Evolutionary conservation across 2,113 vertebrate species (phyloP).

Genomic region (Carassius auratus): DNA sequence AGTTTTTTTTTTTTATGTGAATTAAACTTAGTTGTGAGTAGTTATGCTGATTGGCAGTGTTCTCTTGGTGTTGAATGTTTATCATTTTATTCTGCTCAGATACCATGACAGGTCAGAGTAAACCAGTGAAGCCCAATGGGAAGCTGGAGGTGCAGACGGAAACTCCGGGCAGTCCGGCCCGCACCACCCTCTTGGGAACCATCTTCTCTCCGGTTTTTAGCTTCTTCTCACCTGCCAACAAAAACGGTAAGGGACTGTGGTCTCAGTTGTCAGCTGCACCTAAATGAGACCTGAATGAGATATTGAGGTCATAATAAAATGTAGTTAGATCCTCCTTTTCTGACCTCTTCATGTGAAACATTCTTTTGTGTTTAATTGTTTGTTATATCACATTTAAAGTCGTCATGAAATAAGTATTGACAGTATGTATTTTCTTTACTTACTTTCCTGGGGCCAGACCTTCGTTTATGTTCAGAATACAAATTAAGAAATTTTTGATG

Average conservation of each 20-base stretch:
- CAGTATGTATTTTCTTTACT: background rate
- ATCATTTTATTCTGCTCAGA: conserved; percentile 70
- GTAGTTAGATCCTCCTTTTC: background rate
- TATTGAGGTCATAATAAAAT: too few species aligned
- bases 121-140: conserved; percentile 91
- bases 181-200: conserved; percentile 93
- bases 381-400: too few species aligned
- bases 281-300: background rate
- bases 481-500: too few species aligned
- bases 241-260: conserved; percentile 83
- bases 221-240: conserved; percentile 99
- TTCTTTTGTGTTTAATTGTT: too few species aligned
- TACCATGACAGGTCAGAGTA: conserved; percentile 87
- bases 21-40: background rate
- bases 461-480: too few species aligned
- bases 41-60: background rate
- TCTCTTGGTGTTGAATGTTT: background rate
- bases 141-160: conserved; percentile 86
- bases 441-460: background rate
- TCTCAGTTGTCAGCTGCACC: background rate
- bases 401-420: background rate
- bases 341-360: background rate
- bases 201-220: conserved; percentile 99
- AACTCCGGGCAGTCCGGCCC: conserved; percentile 83
- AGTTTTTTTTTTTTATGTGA: background rate